Conservation (phyloP, 1,140 invertebrate species). For the Yoshiicerus persimilis region DNA sequence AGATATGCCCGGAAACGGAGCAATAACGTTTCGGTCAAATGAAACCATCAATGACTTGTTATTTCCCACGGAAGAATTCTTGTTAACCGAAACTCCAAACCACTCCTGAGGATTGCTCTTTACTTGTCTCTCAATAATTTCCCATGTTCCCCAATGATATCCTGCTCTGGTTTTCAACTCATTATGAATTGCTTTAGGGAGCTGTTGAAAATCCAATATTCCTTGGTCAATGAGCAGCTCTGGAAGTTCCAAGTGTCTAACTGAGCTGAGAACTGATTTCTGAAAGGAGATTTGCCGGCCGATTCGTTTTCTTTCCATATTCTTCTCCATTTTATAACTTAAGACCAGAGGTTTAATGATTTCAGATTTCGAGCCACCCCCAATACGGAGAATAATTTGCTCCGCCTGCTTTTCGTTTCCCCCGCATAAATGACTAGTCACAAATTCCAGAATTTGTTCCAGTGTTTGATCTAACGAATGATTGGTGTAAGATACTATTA, state of each 20-base stretch:
- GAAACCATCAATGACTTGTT: no score
- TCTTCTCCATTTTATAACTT: neutral
- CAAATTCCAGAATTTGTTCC: constrained; percentile 62
- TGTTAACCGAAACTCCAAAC: no score
- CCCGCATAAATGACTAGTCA: constrained; percentile 43
- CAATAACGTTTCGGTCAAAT: no score
- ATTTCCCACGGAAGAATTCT: no score
- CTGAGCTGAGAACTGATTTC: no score
- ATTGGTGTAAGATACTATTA: constrained; percentile 82
- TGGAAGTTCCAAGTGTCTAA: no score
- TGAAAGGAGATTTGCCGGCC: no score
- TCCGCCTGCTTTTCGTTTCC: neutral
- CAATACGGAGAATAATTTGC: neutral
- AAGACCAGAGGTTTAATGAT: constrained; percentile 7
- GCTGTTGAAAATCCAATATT: no score
- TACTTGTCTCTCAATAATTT: neutral
- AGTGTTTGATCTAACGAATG: constrained; percentile 87
- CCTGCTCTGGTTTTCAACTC: neutral
- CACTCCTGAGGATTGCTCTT: neutral
- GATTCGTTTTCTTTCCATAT: no score
- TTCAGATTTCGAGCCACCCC: neutral
- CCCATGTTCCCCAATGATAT: neutral
- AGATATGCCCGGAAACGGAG: no score
- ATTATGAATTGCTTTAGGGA: no score
- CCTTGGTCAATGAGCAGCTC: no score